Conservation (phyloP, 53 echinoderm and acorn worm species). For the Mesocentrotus franciscanus region DNA sequence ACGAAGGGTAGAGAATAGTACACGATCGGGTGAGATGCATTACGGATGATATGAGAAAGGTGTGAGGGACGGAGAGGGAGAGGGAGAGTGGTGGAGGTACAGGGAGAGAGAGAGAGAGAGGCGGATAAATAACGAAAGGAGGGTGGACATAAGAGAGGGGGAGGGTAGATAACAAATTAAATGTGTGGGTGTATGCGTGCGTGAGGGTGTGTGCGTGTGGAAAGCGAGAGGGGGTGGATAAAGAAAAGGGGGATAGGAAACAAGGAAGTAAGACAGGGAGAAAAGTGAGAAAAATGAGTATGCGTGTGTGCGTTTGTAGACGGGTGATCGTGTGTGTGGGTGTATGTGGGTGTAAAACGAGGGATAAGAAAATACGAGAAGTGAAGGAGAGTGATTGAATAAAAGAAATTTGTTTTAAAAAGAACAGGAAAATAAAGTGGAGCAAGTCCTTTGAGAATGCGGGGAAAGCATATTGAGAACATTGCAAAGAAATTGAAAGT, state of each 20-base stretch:
- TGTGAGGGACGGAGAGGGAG: not conserved
- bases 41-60: not conserved
- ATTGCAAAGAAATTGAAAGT: too few relatives aligned
- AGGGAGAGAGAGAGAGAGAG: not conserved
- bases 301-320: too few relatives aligned
- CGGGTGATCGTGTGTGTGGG: not conserved
- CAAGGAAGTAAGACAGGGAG: too few relatives aligned
- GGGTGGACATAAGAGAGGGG: not conserved
- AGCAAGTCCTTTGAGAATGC: too few relatives aligned
- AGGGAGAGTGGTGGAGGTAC: not conserved
- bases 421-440: too few relatives aligned
- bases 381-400: not conserved
- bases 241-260: too few relatives aligned
- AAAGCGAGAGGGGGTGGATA: too few relatives aligned
- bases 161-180: too few relatives aligned
- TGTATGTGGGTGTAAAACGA: not conserved
- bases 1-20: not conserved
- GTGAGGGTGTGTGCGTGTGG: not conserved
- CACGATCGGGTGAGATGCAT: not conserved
- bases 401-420: too few relatives aligned
- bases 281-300: too few relatives aligned
- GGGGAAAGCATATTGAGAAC: too few relatives aligned
- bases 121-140: not conserved
- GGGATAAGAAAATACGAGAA: not conserved
- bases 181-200: not conserved